phyloP scores from a whole-genome alignment of 2,797 vertebrate genomes.

The Anabacerthia variegaticeps region DNA sequence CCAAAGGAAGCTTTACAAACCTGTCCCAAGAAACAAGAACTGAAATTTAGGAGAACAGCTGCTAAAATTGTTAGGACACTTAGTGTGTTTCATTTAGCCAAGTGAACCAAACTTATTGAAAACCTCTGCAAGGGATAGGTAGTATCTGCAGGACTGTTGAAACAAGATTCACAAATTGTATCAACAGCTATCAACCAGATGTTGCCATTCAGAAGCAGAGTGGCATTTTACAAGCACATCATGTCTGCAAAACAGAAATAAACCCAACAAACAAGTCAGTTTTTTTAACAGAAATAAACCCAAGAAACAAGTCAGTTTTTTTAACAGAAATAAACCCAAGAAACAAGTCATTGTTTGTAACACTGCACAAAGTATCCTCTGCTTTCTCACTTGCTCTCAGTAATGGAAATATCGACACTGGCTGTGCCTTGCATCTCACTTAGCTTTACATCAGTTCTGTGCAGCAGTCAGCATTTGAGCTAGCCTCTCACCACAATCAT shows the following conservation, averaged over 20 bases:
- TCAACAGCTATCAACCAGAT: not conserved
- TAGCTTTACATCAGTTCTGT: not conserved
- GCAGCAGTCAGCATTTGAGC: not conserved
- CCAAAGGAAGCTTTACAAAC: not conserved
- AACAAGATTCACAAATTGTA: not conserved
- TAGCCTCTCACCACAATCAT: not conserved
- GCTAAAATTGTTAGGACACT: not conserved
- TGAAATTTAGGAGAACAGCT: not conserved
- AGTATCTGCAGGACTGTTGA: not conserved
- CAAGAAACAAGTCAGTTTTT: not conserved
- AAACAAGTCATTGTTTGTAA: not conserved
- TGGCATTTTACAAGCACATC: not conserved
- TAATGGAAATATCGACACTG: not conserved
- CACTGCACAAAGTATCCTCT: not conserved
- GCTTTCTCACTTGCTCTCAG: not conserved
- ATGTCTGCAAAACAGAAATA: not conserved
- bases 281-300: not conserved
- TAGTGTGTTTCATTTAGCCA: not conserved
- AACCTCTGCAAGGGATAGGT: not conserved
- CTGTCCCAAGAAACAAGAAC: not conserved
- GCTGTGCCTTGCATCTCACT: not conserved
- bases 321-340: not conserved
- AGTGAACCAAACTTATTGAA: not conserved
- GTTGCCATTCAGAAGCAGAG: not conserved
- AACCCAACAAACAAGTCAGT: not conserved